Evolutionary conservation across 1,140 invertebrate species (phyloP).

Genomic region (Cataglyphis hispanica): DNA sequence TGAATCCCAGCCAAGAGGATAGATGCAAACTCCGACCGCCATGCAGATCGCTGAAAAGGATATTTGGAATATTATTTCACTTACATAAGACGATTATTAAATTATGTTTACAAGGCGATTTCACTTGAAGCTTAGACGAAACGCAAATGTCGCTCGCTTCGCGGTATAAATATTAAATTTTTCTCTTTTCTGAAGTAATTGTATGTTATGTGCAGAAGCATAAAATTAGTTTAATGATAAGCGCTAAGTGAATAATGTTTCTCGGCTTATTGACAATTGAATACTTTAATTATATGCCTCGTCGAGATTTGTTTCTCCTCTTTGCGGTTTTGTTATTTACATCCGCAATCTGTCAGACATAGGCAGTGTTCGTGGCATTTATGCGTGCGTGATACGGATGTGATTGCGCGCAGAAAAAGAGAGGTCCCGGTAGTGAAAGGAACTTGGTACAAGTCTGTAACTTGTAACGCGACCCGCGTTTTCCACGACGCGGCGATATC

Average conservation of each 20-base stretch:
- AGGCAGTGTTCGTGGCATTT: constrained; percentile 25
- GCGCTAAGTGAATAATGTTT: not conserved
- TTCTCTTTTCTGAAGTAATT: not conserved
- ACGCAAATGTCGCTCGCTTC: not conserved
- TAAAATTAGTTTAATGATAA: not conserved
- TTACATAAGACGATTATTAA: constrained; percentile 7
- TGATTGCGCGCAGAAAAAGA: constrained; percentile 33
- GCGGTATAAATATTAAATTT: not conserved
- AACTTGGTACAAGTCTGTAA: constrained; percentile 56
- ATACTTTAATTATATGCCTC: constrained; percentile 12
- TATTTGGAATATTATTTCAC: not conserved
- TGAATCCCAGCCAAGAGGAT: constrained; percentile 97
- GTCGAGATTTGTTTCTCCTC: not conserved
- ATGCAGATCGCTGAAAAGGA: constrained; percentile 91
- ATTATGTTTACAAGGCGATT: not conserved
- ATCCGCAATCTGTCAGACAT: not conserved
- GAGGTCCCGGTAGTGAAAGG: constrained; percentile 80
- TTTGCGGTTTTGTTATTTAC: constrained; percentile 7
- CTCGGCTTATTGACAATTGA: not conserved
- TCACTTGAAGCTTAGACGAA: not conserved
- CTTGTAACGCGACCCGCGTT: constrained; percentile 44
- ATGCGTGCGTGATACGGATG: not conserved
- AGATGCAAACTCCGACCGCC: constrained; percentile 94
- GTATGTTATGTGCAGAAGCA: not conserved
- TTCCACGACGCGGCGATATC: constrained; percentile 25